Evolutionary conservation across 2,797 vertebrate genomes (phyloP).

Genomic region (Lacerta bilineata): DNA sequence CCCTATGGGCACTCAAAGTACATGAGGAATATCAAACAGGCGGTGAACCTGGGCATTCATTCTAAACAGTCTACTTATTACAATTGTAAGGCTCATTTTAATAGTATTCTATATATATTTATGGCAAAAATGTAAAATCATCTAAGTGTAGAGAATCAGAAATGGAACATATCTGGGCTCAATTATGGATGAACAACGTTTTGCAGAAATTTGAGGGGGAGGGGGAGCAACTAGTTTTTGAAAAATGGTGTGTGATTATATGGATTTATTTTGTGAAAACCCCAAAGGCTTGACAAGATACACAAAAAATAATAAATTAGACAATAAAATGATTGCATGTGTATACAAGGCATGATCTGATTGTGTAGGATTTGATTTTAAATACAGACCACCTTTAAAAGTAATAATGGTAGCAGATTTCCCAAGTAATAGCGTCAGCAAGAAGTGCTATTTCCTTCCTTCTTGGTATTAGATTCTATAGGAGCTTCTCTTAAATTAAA

Average conservation of each 20-base stretch:
- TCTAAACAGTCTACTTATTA: conserved; percentile 35
- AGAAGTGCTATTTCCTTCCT: conserved; percentile 23
- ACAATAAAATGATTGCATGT: conserved; percentile 22
- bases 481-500: conserved; percentile 40
- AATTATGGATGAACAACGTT: conserved; percentile 4
- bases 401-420: conserved; percentile 34
- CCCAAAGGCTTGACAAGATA: conserved; percentile 1
- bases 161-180: conserved; percentile 3
- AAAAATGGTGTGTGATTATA: conserved; percentile 11
- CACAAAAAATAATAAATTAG: conserved; percentile 3
- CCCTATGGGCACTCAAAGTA: conserved; percentile 24
- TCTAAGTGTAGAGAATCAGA: background rate
- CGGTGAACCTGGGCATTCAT: background rate
- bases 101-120: background rate
- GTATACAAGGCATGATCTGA: conserved; percentile 12
- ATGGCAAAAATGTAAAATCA: background rate
- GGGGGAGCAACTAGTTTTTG: background rate
- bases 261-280: background rate
- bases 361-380: conserved; percentile 21
- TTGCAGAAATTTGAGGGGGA: conserved; percentile 10
- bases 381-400: conserved; percentile 33
- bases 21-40: background rate
- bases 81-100: conserved; percentile 28
- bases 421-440: conserved; percentile 20
- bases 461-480: conserved; percentile 34